Conservation (phyloP, 2,113 vertebrate species). For the Peucedramus taeniatus region DNA sequence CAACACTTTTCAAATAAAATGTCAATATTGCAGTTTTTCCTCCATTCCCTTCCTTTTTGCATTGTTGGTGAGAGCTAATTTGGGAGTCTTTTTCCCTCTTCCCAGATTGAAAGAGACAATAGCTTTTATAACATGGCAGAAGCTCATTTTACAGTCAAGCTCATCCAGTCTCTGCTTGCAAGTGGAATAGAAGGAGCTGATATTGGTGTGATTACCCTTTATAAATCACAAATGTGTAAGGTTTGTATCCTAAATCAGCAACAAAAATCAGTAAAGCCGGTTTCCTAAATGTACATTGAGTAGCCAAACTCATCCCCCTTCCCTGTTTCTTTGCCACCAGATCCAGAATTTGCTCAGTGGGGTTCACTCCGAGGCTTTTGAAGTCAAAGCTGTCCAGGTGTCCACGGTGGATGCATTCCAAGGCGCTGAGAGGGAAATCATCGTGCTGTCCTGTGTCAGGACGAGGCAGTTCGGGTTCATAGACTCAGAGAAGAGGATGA, state of each 20-base stretch:
- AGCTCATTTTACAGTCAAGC: constrained; percentile 72
- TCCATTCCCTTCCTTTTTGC: neutral
- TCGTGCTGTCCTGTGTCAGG: constrained; percentile 78
- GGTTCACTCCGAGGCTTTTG: neutral
- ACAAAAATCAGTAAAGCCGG: neutral
- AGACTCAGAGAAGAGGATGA: constrained; percentile 76
- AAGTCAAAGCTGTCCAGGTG: constrained; percentile 69
- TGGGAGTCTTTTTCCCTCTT: neutral
- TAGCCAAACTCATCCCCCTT: neutral
- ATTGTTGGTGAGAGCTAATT: neutral
- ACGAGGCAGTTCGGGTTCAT: constrained; percentile 77
- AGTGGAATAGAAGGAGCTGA: constrained; percentile 67
- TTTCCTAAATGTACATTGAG: neutral
- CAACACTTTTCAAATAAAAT: neutral
- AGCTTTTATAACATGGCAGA: constrained; percentile 80
- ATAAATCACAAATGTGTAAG: constrained; percentile 80
- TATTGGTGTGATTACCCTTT: constrained; percentile 79
- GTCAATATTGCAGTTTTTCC: neutral
- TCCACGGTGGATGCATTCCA: constrained; percentile 82
- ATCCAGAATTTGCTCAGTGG: constrained; percentile 59
- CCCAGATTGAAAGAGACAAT: constrained; percentile 71
- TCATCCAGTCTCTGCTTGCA: constrained; percentile 73
- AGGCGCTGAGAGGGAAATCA: constrained; percentile 78
- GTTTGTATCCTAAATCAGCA: constrained; percentile 10
- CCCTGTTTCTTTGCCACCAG: neutral